Percentiles rank a stretch among this genome's conserved stretches.
phyloP scores from a whole-genome alignment of 2,888 invertebrate species.

The Physocephala rufipes region DNA sequence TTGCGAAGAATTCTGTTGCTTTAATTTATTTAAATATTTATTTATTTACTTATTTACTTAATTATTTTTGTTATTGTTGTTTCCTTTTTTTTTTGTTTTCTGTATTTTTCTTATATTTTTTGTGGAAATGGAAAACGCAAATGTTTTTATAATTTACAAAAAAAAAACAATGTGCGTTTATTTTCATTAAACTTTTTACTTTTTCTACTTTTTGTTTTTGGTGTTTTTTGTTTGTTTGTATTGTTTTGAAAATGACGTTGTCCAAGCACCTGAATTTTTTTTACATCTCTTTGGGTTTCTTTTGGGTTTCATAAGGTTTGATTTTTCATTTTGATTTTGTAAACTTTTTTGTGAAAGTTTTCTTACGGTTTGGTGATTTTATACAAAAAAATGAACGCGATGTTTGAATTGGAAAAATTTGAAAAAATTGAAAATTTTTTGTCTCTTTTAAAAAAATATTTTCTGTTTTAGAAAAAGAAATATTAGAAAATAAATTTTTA shows the following conservation, averaged over 20 bases:
- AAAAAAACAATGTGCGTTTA: neutral
- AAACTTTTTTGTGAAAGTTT: no score
- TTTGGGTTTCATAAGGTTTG: neutral
- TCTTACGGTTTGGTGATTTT: no score
- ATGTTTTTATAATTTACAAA: no score
- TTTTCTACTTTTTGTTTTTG: neutral
- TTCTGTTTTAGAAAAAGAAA: no score
- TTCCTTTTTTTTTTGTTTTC: neutral
- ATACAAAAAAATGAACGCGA: no score
- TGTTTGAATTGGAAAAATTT: no score
- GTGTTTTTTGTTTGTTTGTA: neutral
- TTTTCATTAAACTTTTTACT: conserved; percentile 19
- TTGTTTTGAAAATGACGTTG: neutral
- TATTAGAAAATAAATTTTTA: no score
- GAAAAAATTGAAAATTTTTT: no score
- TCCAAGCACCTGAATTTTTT: neutral
- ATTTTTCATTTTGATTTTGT: no score
- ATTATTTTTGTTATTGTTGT: conserved; percentile 18
- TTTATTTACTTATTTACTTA: no score
- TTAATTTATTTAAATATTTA: no score
- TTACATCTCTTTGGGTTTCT: neutral
- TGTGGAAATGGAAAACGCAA: neutral
- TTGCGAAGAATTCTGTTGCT: neutral
- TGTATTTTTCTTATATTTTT: neutral
- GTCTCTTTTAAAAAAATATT: no score